Base-by-base conservation (phyloP, 1,140 invertebrate genomes). In the Drosophila miranda region DNA sequence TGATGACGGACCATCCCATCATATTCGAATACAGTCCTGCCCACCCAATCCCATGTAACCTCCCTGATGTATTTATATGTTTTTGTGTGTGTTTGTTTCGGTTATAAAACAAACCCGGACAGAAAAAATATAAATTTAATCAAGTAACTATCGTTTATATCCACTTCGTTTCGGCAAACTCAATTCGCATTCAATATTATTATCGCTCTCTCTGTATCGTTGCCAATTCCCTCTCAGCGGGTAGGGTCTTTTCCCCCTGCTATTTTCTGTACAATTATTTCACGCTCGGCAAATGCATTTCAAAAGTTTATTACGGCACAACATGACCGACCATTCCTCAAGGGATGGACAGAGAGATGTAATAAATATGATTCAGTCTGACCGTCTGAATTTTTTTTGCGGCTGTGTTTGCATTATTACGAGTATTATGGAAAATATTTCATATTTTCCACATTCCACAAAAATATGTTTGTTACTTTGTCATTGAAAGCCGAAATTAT, bases 161-260 rank as follows among this genome's bases (percentile, higher is more conserved):
- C 83, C 67, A 78, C 67, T 83, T 68, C 54, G 75, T 59, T 61
- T 76, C 63, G 66, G 28, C 55, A 67, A 87, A 86, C 81, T 87
- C 73, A 86, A 86, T 86, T 81, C 78, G 62, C 73, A n/a, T n/a
- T n/a, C n/a, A n/a, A n/a, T n/a, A n/a, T n/a, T n/a, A 87, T 81
- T 87, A 77, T 78, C 61, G 63, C 23, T 23, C 38, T 38, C 43
- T 41, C 42, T 42, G 14, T 50, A 43, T 43, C 45, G 46, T 55
- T 68, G 48, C 50, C 52, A 38, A 13, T 5, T 13, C 34, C 34
- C 0, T 13, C 3, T 11, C 34, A 13, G 34, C 34, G 34, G 34
- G 9, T 4, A 2, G 4, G 11, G 34, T 3, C 23, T 14, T 46
- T 8, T n/a, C 62, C 30, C 28, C 0, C 13, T 5, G 38, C 34